phyloP scores from a whole-genome alignment of 2,797 vertebrate species.

The Vespertilio murinus region DNA sequence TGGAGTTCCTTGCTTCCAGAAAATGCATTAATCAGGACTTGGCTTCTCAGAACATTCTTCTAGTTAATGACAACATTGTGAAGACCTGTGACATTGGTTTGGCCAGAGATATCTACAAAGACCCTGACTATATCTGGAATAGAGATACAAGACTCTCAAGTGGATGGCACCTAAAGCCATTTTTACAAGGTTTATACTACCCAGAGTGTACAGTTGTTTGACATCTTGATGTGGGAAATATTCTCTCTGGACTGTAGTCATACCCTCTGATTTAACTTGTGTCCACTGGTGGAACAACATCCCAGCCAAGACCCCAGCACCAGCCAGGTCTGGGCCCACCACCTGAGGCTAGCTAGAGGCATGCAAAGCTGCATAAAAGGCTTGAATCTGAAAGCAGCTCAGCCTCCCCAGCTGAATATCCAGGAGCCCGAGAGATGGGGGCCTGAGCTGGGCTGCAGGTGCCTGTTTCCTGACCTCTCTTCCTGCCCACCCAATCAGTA shows the following conservation, averaged over 20 bases:
- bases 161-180: conserved; percentile 98
- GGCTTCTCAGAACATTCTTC: conserved; percentile 94
- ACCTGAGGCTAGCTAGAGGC: background rate
- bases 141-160: conserved; percentile 96
- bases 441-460: background rate
- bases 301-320: background rate
- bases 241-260: conserved; percentile 89
- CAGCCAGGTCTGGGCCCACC: background rate
- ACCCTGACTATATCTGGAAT: conserved; percentile 95
- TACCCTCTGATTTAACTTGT: no score
- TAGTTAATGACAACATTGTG: conserved; percentile 95
- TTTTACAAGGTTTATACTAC: conserved; percentile 96
- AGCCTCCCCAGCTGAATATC: background rate
- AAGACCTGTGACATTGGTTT: conserved; percentile 97
- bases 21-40: conserved; percentile 96
- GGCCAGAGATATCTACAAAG: conserved; percentile 95
- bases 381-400: background rate
- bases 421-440: background rate
- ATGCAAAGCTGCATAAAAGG: no score
- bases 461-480: background rate
- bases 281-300: background rate
- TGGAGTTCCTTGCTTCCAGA: conserved; percentile 96
- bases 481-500: background rate
- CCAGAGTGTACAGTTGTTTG: conserved; percentile 97
- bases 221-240: conserved; percentile 96